Evolutionary conservation across 2,113 vertebrate species (phyloP).

Genomic region (Eulemur macaco): DNA sequence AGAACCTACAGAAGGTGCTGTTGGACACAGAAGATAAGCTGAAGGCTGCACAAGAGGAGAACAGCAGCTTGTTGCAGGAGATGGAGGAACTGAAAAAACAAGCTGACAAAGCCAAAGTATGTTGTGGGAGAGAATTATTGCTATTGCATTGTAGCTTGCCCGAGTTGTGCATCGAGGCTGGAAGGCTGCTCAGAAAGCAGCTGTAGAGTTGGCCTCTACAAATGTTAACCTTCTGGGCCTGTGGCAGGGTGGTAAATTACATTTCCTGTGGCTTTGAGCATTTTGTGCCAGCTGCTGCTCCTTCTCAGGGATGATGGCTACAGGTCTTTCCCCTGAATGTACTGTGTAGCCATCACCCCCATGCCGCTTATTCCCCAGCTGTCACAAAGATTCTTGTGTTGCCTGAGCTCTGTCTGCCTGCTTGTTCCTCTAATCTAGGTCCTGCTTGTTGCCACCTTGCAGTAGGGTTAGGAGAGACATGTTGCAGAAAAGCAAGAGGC

Average conservation of each 20-base stretch:
- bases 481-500: neutral
- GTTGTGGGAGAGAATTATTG: neutral
- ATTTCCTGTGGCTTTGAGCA: neutral
- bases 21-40: constrained; percentile 84
- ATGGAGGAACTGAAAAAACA: constrained; percentile 87
- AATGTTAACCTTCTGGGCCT: neutral
- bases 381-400: neutral
- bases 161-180: rapidly evolving
- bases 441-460: neutral
- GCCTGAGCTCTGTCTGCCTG: constrained; percentile 6
- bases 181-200: neutral
- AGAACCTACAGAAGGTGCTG: constrained; percentile 81
- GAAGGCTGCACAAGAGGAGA: constrained; percentile 80
- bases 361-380: neutral
- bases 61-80: constrained; percentile 83
- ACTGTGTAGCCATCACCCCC: neutral
- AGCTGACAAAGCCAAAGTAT: constrained; percentile 90
- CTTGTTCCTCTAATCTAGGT: neutral
- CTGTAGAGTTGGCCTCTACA: neutral
- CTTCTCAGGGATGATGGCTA: neutral
- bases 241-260: neutral
- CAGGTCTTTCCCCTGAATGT: neutral
- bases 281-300: neutral
- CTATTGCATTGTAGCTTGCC: rapidly evolving
- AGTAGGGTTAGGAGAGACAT: neutral